Conservation (phyloP, 2,888 invertebrate genomes). For the Kuschelorhynchus macadamiae region DNA sequence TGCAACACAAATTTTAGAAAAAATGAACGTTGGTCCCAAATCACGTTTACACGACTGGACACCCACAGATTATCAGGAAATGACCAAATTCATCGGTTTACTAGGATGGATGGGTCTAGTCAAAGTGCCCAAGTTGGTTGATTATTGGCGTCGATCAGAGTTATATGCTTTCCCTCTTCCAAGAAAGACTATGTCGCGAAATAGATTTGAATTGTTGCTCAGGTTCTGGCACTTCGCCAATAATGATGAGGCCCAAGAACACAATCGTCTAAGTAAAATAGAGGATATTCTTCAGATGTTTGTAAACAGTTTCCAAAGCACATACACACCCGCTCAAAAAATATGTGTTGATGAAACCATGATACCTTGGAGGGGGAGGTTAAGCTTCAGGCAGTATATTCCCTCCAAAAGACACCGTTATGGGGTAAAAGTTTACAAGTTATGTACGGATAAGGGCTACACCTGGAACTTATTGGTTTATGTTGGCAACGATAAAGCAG, state of each 20-base stretch:
- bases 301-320: too few species aligned
- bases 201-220: neutral
- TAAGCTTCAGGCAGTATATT: too few species aligned
- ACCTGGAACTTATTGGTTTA: too few species aligned
- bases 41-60: slow-evolving; percentile 7
- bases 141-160: too few species aligned
- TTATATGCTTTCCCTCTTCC: neutral
- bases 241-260: neutral
- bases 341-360: too few species aligned
- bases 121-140: too few species aligned
- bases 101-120: slow-evolving; percentile 16
- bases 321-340: slow-evolving; percentile 10
- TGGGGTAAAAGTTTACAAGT: too few species aligned
- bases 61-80: slow-evolving; percentile 10
- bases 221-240: neutral
- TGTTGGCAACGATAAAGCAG: slow-evolving; percentile 9
- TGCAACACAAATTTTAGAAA: slow-evolving; percentile 5
- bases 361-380: too few species aligned
- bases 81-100: slow-evolving; percentile 18
- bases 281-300: too few species aligned
- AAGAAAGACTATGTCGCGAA: slow-evolving; percentile 13
- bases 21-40: slow-evolving; percentile 7
- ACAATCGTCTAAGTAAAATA: neutral
- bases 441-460: too few species aligned
- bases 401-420: too few species aligned